phyloP scores from a whole-genome alignment of 2,797 vertebrate genomes.

The Phataginus tricuspis region DNA sequence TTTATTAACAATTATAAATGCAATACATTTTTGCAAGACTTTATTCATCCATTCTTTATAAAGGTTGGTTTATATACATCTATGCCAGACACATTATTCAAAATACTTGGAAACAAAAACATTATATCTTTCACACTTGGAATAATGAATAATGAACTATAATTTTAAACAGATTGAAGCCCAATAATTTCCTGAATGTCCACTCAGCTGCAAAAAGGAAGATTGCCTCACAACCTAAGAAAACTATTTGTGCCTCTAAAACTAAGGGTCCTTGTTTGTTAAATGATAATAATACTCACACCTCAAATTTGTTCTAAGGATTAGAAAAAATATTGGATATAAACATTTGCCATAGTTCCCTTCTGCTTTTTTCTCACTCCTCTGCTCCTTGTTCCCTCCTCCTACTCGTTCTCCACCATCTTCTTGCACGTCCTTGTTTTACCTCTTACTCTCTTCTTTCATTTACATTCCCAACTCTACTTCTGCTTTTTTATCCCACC shows the following conservation, averaged over 20 bases:
- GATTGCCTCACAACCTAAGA: neutral
- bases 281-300: neutral
- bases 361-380: neutral
- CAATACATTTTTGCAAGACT: neutral
- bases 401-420: neutral
- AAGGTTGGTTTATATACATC: neutral
- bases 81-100: neutral
- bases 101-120: constrained; percentile 8
- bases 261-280: neutral
- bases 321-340: neutral
- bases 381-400: neutral
- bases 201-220: neutral
- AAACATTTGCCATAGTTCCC: neutral
- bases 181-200: neutral
- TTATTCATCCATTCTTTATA: neutral
- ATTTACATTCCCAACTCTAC: neutral
- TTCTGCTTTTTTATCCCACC: neutral
- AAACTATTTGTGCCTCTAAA: neutral
- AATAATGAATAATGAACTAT: neutral
- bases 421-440: neutral
- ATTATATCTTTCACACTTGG: neutral
- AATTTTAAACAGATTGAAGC: neutral
- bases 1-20: neutral
- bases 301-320: neutral
- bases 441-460: neutral